Evolutionary conservation across 2,113 vertebrate genomes (phyloP).

Genomic region (Dendrocopos noguchii): DNA sequence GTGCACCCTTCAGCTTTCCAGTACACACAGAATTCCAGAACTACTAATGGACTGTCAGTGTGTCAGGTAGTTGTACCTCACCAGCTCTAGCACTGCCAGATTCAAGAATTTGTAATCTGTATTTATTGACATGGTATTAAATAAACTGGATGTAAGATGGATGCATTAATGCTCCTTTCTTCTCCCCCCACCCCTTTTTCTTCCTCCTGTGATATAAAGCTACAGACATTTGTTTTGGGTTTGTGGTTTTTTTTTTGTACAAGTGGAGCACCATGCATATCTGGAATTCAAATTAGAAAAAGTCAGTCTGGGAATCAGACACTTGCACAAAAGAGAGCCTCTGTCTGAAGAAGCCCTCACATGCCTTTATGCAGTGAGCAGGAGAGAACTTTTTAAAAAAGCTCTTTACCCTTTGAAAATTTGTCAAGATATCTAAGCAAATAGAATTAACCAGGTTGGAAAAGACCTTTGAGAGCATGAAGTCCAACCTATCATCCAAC

Average conservation of each 20-base stretch:
- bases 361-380: background rate
- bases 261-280: background rate
- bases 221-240: background rate
- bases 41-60: background rate
- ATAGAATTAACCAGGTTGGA: too few relatives aligned
- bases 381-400: background rate
- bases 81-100: background rate
- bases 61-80: background rate
- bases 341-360: background rate
- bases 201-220: background rate
- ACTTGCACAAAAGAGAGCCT: background rate
- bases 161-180: background rate
- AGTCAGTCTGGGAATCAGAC: background rate
- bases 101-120: background rate
- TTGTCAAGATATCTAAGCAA: background rate
- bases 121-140: slow-evolving; percentile 7
- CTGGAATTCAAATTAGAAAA: background rate
- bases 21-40: background rate
- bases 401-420: background rate
- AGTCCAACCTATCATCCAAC: too few relatives aligned
- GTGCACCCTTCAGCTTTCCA: background rate
- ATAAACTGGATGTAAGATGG: slow-evolving; percentile 28
- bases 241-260: background rate
- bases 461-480: too few relatives aligned
- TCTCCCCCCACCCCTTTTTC: too few relatives aligned